Base-by-base conservation (phyloP, 2,113 vertebrate genomes). In the Indri indri region DNA sequence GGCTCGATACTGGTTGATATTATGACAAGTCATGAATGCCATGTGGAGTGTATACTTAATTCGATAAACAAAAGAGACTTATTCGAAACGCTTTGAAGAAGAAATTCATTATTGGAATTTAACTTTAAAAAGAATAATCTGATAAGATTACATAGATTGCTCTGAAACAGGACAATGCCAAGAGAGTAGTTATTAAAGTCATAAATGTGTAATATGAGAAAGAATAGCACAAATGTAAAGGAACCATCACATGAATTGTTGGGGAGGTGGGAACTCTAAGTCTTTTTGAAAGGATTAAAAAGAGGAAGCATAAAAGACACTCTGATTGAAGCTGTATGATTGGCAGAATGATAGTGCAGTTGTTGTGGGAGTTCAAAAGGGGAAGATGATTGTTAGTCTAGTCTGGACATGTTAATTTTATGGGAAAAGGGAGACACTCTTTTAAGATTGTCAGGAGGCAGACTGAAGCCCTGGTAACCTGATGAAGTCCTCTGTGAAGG, bases 361-460 rank as follows among this genome's bases (percentile, higher is more conserved):
- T 66, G 30, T n/a, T 82, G 8, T 61, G 45, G 32, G 68, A 87
- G 87, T 95, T 91, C 42, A 71, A n/a, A 91, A 94, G 52, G 37
- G n/a, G 37, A 74, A 77, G 42, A 74, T 73, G 74, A 94, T 74
- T 92, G 27, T 42, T 45, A 61, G n/a, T 79, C 65, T 85, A 68
- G 25, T 57, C n/a, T 94, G 81, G 71, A 90, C 81, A 86, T 73
- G 40, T 73, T 93, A 95, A 91, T 93, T 95, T 85, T 63, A 54
- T 82, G 47, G 50, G 54, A 63, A 80, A 92, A 79, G 54, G 91
- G 42, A 92, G 70, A 85, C 40, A 40, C 13, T 85, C 52, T 81
- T 54, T 88, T 63, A 68, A 57, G 40, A 86, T 52, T 73, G 88
- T 81, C 23, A 90, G 52, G 54, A 88, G 32, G n/a, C 45, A 76